Evolutionary conservation across 1,140 invertebrate genomes (phyloP).

Genomic region (Brachystomella parvula): DNA sequence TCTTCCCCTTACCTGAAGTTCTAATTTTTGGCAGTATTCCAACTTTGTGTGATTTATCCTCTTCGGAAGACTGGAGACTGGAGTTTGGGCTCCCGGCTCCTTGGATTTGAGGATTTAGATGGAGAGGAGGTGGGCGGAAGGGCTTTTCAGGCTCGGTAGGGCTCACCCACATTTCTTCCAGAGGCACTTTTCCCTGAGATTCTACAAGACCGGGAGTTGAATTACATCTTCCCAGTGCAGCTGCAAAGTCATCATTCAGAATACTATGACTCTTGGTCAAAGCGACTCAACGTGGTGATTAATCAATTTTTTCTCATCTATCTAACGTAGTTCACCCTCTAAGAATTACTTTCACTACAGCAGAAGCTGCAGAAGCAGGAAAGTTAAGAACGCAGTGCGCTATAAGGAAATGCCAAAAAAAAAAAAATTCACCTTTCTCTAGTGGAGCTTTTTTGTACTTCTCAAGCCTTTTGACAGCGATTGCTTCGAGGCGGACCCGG

Average conservation of each 20-base stretch:
- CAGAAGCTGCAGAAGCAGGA: neutral
- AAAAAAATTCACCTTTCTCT: constrained; percentile 64
- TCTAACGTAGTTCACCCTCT: no score
- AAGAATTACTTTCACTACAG: neutral
- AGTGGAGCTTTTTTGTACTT: constrained; percentile 89
- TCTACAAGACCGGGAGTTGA: constrained; percentile 92
- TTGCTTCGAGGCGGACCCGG: constrained; percentile 88
- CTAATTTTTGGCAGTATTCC: constrained; percentile 37
- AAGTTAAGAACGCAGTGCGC: neutral
- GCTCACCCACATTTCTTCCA: constrained; percentile 81
- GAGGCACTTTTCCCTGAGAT: constrained; percentile 72
- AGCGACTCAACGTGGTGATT: neutral
- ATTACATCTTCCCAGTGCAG: constrained; percentile 84
- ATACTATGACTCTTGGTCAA: constrained; percentile 5
- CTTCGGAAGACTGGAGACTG: constrained; percentile 32
- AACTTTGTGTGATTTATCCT: constrained; percentile 36
- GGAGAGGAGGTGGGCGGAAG: constrained; percentile 12
- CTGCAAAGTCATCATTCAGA: constrained; percentile 48
- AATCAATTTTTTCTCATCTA: no score
- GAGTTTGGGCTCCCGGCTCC: constrained; percentile 30
- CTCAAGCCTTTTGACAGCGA: constrained; percentile 90
- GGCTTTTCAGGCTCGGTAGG: constrained; percentile 45
- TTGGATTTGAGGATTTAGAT: constrained; percentile 18
- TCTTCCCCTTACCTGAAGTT: constrained; percentile 32
- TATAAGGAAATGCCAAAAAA: neutral